Percentiles rank a stretch among this genome's conserved stretches.
phyloP scores from a whole-genome alignment of 2,888 invertebrate genomes.

The Caenorhabditis zanzibari region DNA sequence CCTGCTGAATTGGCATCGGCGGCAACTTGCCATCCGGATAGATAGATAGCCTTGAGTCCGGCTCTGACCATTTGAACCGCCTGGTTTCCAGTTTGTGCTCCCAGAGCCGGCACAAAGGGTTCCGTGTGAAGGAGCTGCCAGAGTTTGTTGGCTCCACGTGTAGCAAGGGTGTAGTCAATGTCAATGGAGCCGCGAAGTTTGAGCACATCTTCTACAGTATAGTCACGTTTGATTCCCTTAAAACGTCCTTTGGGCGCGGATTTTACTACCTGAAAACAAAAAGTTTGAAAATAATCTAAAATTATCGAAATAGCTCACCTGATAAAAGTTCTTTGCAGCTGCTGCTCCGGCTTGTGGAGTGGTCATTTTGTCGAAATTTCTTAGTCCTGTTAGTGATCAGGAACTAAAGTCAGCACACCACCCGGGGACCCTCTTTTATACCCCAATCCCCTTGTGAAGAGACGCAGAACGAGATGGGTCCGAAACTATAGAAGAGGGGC shows the following conservation, averaged over 20 bases:
- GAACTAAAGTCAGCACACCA: conserved; percentile 42
- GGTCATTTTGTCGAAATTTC: conserved; percentile 6
- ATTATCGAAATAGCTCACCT: conserved; percentile 59
- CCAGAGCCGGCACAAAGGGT: conserved; percentile 83
- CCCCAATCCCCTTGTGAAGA: conserved; percentile 13
- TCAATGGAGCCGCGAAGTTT: conserved; percentile 83
- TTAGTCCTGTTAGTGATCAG: conserved; percentile 13
- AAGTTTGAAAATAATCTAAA: conserved; percentile 34
- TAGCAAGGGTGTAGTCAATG: conserved; percentile 84
- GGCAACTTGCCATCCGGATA: conserved; percentile 85
- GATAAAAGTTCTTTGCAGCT: conserved; percentile 78
- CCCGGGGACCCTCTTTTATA: conserved; percentile 39
- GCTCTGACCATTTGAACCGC: conserved; percentile 84
- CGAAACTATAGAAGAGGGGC: conserved; percentile 55
- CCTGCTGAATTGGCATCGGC: conserved; percentile 84
- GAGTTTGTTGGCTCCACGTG: conserved; percentile 83
- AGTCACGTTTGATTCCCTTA: conserved; percentile 83
- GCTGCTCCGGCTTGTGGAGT: conserved; percentile 20
- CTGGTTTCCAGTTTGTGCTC: conserved; percentile 84
- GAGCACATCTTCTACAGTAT: conserved; percentile 83
- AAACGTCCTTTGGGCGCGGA: conserved; percentile 83
- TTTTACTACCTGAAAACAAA: conserved; percentile 78
- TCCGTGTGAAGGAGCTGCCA: conserved; percentile 83
- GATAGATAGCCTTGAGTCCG: conserved; percentile 84
- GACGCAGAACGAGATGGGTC: conserved; percentile 45